Conservation (phyloP, 2,113 vertebrate species). For the Coturnix japonica region DNA sequence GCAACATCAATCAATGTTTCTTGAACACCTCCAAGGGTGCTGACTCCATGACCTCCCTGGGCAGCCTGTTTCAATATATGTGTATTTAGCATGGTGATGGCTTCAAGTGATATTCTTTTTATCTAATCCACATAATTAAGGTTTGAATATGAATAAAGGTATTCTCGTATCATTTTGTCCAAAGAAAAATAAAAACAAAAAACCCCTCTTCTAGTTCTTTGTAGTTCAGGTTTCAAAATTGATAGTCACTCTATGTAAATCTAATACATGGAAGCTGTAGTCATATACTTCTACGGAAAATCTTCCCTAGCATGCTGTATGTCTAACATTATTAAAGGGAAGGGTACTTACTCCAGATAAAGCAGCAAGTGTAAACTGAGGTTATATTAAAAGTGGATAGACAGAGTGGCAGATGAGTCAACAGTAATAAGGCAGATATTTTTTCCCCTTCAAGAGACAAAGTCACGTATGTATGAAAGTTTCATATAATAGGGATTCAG, state of each 20-base stretch:
- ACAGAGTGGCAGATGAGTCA: not conserved
- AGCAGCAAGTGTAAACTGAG: not conserved
- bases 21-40: too few relatives aligned
- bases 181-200: not conserved
- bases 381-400: not conserved
- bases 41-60: too few relatives aligned
- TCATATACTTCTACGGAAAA: not conserved
- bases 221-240: not conserved
- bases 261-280: not conserved
- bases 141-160: not conserved
- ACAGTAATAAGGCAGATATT: not conserved
- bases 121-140: not conserved
- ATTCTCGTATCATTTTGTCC: not conserved
- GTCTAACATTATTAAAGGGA: not conserved
- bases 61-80: too few relatives aligned
- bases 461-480: not conserved
- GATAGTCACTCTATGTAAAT: not conserved
- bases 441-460: not conserved
- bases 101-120: not conserved
- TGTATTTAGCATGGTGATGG: not conserved
- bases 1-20: too few relatives aligned
- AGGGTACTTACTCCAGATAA: not conserved
- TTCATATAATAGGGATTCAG: accelerated
- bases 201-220: not conserved
- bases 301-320: not conserved